Evolutionary conservation across 2,888 invertebrate genomes (phyloP), one percentile per base, ranked within the genome.

Genomic region (Rhimphoctona megacephalus): DNA sequence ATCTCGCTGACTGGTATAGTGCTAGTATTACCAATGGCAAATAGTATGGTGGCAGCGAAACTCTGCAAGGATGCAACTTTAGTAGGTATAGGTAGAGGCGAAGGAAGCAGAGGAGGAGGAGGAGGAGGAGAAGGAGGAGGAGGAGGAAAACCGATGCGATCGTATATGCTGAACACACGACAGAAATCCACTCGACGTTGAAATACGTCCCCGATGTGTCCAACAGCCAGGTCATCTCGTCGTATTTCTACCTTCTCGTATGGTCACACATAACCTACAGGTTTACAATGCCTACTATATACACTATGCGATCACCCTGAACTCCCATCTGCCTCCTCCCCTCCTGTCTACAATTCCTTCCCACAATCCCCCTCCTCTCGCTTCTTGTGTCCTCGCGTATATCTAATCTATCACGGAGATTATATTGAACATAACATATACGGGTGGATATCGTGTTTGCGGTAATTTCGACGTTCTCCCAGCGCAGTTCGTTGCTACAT

Each of bases 151-250:
- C 74, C 74, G 83, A 81, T 83, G 81, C 46, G 80, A 79, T 77
- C 79, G 39, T 79, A 86, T 79, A 81, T 66, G 86, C 69, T 61
- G 84, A 78, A 79, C 81, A 80, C 84, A 72, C 79, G 84, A 82
- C 82, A 87, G 82, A 87, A 82, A 87, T 87, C 84, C 86, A 87
- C 84, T 85, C 84, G 84, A 87, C 86, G 86, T 87, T 87, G 86
- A 87, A 87, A 87, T 87, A 87, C 86, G 86, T 87, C 79, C 86
- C 86, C 82, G 79, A 87, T 87, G 86, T 82, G 86, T 87, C 86
- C 86, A 87, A 85, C 86, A 76, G 84, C 84, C 84, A 77, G 76
- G 82, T 76, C 72, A 81, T 84, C 84, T 70, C 80, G 64, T 85
- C 70, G 80, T 76, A 85, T 76, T 83, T 76, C 80, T 70, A 66